phyloP scores from a whole-genome alignment of 2,888 invertebrate species.

The Rhagophthalmus giganteus region DNA sequence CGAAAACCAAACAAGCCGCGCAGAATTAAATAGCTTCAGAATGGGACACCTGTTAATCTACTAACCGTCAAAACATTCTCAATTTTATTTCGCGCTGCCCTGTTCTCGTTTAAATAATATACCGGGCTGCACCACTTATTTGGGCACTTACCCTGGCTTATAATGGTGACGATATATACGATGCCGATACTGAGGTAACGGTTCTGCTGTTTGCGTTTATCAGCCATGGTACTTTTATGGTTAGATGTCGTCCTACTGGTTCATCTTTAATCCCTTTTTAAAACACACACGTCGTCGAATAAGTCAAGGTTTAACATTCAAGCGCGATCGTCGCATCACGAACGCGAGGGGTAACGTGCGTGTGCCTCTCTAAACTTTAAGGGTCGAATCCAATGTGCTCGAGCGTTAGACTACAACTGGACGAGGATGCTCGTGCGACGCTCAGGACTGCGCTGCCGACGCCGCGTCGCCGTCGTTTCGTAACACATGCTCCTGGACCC shows the following conservation, averaged over 20 bases:
- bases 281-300: slow-evolving; percentile 17
- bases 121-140: slow-evolving; percentile 41
- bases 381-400: slow-evolving; percentile 36
- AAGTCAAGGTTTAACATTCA: slow-evolving; percentile 11
- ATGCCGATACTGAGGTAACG: slow-evolving; percentile 61
- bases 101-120: slow-evolving; percentile 44
- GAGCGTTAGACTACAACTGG: slow-evolving; percentile 50
- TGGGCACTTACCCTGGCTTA: slow-evolving; percentile 60
- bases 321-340: slow-evolving; percentile 34
- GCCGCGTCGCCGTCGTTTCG: slow-evolving; percentile 47
- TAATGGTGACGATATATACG: slow-evolving; percentile 64
- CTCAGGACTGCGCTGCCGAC: slow-evolving; percentile 46
- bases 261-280: slow-evolving; percentile 24
- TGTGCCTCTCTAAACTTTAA: slow-evolving; percentile 17
- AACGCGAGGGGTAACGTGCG: slow-evolving; percentile 26
- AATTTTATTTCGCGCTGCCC: slow-evolving; percentile 40
- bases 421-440: slow-evolving; percentile 41
- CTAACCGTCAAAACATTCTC: slow-evolving; percentile 34
- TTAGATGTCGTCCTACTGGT: slow-evolving; percentile 15
- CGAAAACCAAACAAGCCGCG: slow-evolving; percentile 34
- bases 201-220: slow-evolving; percentile 48
- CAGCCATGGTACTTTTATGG: slow-evolving; percentile 32
- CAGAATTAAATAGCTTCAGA: slow-evolving; percentile 34
- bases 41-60: slow-evolving; percentile 44
- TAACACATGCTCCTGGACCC: slow-evolving; percentile 45